Evolutionary conservation across 1,140 invertebrate species (phyloP).

Genomic region (Gerris buenoi): DNA sequence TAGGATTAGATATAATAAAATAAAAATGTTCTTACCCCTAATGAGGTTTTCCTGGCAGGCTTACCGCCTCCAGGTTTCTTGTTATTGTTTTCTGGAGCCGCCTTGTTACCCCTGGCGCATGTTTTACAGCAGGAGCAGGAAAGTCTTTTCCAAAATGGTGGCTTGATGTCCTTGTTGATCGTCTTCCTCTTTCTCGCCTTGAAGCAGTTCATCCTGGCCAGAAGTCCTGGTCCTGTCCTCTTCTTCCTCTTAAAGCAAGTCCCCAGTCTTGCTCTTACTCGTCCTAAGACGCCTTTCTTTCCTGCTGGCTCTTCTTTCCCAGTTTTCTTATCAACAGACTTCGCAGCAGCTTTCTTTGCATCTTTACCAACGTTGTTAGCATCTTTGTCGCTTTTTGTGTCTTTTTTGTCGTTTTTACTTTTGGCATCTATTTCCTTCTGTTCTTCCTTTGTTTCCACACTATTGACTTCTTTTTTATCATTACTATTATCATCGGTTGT

Average conservation of each 20-base stretch:
- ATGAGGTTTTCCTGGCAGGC: neutral
- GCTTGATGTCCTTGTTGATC: neutral
- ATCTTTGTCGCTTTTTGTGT: neutral
- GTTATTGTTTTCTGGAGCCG: neutral
- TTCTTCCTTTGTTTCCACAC: no score
- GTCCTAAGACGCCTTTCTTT: neutral
- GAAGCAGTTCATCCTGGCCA: neutral
- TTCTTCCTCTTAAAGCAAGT: neutral
- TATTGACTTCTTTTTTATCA: neutral
- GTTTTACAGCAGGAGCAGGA: neutral
- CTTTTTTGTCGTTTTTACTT: neutral
- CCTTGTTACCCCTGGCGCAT: neutral
- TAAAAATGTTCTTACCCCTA: neutral
- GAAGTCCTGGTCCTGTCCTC: neutral
- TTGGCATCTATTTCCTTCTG: neutral
- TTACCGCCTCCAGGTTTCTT: slow-evolving; percentile 3
- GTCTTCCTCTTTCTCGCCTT: slow-evolving; percentile 1
- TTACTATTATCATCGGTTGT: neutral
- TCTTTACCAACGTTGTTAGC: neutral
- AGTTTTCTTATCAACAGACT: no score
- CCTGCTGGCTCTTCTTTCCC: neutral
- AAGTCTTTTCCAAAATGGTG: neutral
- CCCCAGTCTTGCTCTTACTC: neutral
- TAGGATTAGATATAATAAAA: no score
- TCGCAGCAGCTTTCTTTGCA: no score